Conservation (phyloP, 2,888 invertebrate genomes). For the Epirrita christyi region DNA sequence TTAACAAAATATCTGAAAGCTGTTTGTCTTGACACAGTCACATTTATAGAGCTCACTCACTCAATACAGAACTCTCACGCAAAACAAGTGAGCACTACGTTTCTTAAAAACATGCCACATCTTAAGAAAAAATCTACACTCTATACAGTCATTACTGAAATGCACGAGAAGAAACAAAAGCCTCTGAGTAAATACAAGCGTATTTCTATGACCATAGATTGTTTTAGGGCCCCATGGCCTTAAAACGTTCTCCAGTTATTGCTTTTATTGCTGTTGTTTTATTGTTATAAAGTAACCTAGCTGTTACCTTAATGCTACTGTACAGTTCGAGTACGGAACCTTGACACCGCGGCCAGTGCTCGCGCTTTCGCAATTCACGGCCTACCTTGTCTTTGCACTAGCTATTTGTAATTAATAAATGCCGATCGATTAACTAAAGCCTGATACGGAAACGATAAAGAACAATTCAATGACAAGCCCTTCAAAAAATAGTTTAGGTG, state of each 20-base stretch:
- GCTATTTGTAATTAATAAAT: slow-evolving; percentile 43
- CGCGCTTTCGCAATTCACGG: slow-evolving; percentile 69
- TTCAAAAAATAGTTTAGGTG: neutral
- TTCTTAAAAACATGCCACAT: too few species aligned
- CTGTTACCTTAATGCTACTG: neutral
- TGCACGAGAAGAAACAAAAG: too few species aligned
- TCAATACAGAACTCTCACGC: neutral
- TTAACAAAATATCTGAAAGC: slow-evolving; percentile 28
- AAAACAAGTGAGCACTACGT: too few species aligned
- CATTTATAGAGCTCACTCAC: slow-evolving; percentile 1
- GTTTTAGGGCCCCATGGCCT: too few species aligned
- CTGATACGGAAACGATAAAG: slow-evolving; percentile 16
- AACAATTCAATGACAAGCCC: slow-evolving; percentile 5
- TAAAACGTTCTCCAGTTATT: too few species aligned
- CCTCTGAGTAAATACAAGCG: too few species aligned
- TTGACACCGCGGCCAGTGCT: slow-evolving; percentile 65
- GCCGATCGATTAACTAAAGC: slow-evolving; percentile 18
- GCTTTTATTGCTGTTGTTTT: slow-evolving; percentile 6
- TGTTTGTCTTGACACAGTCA: slow-evolving; percentile 32
- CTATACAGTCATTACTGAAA: too few species aligned
- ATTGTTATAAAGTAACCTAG: slow-evolving; percentile 8
- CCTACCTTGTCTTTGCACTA: slow-evolving; percentile 55
- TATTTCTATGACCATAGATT: too few species aligned
- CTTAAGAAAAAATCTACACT: too few species aligned
- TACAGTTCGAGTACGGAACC: slow-evolving; percentile 46